Base-by-base conservation (phyloP, 64 coral and sea anemone species). In the Astreopora myriophthalma region DNA sequence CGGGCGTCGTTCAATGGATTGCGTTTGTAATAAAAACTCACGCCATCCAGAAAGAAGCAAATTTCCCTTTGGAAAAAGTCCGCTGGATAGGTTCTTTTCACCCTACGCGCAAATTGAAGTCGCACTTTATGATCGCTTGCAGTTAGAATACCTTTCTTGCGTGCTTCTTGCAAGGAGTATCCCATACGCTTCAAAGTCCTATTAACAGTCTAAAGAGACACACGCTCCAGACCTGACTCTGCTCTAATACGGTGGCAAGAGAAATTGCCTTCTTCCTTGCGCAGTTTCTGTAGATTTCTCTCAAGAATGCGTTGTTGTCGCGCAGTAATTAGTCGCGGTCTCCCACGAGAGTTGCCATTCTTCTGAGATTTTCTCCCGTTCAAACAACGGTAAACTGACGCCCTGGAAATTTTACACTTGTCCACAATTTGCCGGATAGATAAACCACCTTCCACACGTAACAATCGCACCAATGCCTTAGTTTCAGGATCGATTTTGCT, bases 221-320 rank as follows among this genome's bases (percentile, higher is more conserved):
- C 31, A 22, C 62, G 49, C 26, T 37, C 19, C 6, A 60, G 34
- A 6, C 1, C 37, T 39, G 27, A 65, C 13, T 85, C 25, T 8
- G 40, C 67, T 71, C 44, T 20, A 73, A 88, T 29, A 35, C 65
- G 46, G 13, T 70, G 26, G 6, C 32, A 32, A 34, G 86, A 75
- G 73, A 88, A 86, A 57, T 88, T 88, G 55, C 86, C 86, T 75
- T 88, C 86, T 60, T 74, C 17, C 33, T 16, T 48, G 70, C 28
- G 86, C 14, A 88, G 58, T 37, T 22, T 88, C 3, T 71, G 40
- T 12, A 74, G 6, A 24, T 70, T 88, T 88, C 69, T 37, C 14
- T 73, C 26, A 33, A 88, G 8, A 22, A 51, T 19, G 20, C 40
- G 1, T 6, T 72, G 12, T 42, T 87, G 34, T 13, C 68, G 52